Evolutionary conservation across 2,113 vertebrate species (phyloP).

Genomic region (Alligator sinensis): DNA sequence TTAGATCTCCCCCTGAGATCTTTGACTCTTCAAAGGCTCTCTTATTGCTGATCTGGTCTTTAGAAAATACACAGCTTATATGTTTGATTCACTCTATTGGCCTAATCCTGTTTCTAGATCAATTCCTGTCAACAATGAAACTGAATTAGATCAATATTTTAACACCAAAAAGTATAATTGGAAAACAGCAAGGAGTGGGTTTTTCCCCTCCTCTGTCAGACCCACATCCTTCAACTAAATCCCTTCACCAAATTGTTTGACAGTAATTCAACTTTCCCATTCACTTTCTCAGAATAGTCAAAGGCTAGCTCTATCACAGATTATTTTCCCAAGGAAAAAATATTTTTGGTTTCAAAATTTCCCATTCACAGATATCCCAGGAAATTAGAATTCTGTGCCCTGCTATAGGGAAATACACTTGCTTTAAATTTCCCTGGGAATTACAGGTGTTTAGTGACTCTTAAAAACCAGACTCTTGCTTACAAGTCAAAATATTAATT

Average conservation of each 20-base stretch:
- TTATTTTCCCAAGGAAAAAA: neutral
- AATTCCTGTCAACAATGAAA: neutral
- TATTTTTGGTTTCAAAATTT: neutral
- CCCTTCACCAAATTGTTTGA: neutral
- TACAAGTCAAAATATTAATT: neutral
- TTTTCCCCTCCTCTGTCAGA: neutral
- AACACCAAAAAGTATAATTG: neutral
- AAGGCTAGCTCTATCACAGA: neutral
- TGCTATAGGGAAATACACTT: neutral
- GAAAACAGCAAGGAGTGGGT: neutral
- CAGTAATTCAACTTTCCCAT: neutral
- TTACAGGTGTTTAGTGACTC: neutral
- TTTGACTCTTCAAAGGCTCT: neutral
- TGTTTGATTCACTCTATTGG: neutral
- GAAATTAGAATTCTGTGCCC: neutral
- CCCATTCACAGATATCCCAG: neutral
- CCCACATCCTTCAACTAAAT: neutral
- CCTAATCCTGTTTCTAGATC: neutral
- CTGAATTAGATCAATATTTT: neutral
- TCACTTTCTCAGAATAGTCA: neutral
- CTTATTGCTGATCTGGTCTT: neutral
- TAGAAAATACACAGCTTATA: neutral
- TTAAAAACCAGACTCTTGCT: neutral
- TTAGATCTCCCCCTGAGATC: neutral
- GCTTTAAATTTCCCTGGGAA: neutral